Percentiles rank a stretch among this genome's conserved stretches.
phyloP scores from a whole-genome alignment of 2,888 invertebrate species.

The Epsilonema sp. region DNA sequence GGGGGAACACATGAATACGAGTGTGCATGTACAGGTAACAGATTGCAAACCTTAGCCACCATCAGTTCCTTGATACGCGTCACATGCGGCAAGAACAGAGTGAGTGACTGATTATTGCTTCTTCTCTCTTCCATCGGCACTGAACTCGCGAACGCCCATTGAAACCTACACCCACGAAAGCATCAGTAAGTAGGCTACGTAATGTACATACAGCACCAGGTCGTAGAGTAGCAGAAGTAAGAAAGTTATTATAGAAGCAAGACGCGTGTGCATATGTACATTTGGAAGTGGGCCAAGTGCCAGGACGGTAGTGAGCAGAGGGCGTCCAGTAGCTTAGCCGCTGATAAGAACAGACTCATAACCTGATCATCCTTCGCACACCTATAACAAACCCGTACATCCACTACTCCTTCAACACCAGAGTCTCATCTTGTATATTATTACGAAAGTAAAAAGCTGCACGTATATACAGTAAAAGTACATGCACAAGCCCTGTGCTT shows the following conservation, averaged over 20 bases:
- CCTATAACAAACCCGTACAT: conserved; percentile 7
- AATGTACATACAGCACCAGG: conserved; percentile 2
- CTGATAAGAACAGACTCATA: conserved; percentile 58
- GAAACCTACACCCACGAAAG: conserved; percentile 42
- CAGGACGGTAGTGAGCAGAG: conserved; percentile 61
- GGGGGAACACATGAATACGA: too few species aligned
- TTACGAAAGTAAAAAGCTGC: conserved; percentile 32
- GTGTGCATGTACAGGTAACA: too few species aligned
- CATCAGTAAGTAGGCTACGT: not conserved
- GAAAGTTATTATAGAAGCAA: not conserved
- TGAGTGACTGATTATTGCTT: too few species aligned
- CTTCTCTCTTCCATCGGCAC: too few species aligned
- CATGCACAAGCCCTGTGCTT: too few species aligned
- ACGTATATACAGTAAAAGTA: too few species aligned
- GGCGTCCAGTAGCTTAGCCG: conserved; percentile 61
- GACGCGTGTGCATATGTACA: conserved; percentile 45
- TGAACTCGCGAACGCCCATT: conserved; percentile 57
- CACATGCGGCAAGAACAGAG: conserved; percentile 25
- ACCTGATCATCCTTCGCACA: conserved; percentile 39
- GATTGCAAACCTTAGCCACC: conserved; percentile 16
- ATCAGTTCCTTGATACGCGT: conserved; percentile 20
- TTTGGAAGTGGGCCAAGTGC: conserved; percentile 64
- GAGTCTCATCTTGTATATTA: not conserved
- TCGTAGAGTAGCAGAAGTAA: conserved; percentile 4
- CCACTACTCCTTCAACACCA: too few species aligned